phyloP scores from a whole-genome alignment of 2,888 invertebrate species.

The Macrophya alboannulata region DNA sequence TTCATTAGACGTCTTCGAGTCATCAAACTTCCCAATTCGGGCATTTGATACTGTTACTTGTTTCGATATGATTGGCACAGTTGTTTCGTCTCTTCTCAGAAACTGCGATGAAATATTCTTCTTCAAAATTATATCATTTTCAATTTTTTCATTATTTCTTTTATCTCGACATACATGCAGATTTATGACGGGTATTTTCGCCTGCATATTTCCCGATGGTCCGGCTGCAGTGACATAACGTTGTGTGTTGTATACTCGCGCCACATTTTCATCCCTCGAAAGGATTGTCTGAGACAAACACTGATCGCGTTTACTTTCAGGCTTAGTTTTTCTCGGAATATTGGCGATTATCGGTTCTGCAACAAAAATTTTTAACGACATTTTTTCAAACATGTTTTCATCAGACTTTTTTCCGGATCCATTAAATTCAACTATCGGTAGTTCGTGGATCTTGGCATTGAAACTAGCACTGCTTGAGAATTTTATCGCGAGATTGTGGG shows the following conservation, averaged over 20 bases:
- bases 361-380: slow-evolving; percentile 23
- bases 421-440: background rate
- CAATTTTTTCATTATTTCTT: background rate
- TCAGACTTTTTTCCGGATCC: background rate
- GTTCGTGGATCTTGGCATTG: background rate
- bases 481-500: background rate
- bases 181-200: background rate
- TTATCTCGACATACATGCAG: background rate
- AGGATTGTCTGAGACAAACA: background rate
- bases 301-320: background rate
- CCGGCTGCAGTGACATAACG: background rate
- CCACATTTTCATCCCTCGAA: background rate
- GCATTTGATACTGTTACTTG: background rate
- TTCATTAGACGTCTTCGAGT: background rate
- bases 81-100: background rate
- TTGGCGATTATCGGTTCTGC: background rate
- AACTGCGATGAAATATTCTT: background rate
- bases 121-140: background rate
- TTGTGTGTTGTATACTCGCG: background rate
- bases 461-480: background rate
- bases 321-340: background rate
- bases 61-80: background rate
- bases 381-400: background rate
- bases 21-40: background rate
- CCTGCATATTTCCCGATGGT: background rate